Evolutionary conservation across 2,113 vertebrate genomes (phyloP).

Genomic region (Cygnus buccinator): DNA sequence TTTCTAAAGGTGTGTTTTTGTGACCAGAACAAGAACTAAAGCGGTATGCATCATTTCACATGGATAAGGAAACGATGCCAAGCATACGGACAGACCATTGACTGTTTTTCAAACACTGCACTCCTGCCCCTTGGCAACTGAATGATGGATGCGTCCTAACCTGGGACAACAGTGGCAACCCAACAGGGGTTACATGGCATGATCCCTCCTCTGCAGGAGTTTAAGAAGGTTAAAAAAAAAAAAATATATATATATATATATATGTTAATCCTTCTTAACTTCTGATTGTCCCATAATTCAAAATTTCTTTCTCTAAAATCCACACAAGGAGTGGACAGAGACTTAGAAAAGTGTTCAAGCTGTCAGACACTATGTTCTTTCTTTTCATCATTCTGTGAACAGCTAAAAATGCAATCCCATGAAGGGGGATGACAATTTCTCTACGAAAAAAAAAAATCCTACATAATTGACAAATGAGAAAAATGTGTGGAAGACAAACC

Average conservation of each 20-base stretch:
- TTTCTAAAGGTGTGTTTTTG: neutral
- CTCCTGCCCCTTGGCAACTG: neutral
- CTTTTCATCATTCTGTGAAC: neutral
- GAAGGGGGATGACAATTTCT: neutral
- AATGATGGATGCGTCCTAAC: neutral
- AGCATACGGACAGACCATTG: neutral
- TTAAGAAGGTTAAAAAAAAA: neutral
- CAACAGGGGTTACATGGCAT: accelerated
- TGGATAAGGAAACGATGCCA: neutral
- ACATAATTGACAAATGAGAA: neutral
- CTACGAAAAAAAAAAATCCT: neutral
- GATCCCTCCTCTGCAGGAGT: neutral
- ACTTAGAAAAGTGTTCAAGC: neutral
- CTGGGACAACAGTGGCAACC: neutral
- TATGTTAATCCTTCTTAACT: neutral
- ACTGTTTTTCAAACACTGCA: neutral
- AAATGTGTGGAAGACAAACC: neutral
- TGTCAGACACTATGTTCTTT: neutral
- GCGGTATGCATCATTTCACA: neutral
- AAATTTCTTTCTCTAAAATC: neutral
- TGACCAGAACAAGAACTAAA: neutral
- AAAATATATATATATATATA: too few relatives aligned
- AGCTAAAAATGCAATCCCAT: neutral
- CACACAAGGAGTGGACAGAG: neutral
- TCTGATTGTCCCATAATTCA: neutral